Evolutionary conservation across 2,888 invertebrate species (phyloP), one percentile per base, ranked within the genome.

Genomic region (Coenonympha arcania): DNA sequence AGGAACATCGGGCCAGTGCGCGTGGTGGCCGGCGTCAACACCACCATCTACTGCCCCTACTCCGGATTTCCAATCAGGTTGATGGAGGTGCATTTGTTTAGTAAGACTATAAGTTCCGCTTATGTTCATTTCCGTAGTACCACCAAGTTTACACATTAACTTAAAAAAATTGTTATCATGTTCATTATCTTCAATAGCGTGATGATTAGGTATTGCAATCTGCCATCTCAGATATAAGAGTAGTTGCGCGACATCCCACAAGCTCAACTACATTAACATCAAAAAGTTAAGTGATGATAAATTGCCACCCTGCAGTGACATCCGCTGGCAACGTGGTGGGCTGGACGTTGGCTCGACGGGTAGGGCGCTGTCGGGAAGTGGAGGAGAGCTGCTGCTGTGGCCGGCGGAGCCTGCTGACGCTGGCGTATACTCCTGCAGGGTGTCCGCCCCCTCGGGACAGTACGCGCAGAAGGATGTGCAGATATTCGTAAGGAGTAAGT

Each of bases 21-120:
- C 60, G 94, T 92, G 37, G 93, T 95, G 43, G 94, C 94, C 30
- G 93, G 93, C 40, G 88, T 90, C 64, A 91, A 92, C 78, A 89
- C 93, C 54, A 90, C 90, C 63, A 87, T 95, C 69, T 89, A 90
- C 71, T 95, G 95, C 78, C 94, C 94, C 57, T 95, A 93, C 79
- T 92, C 94, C 50, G 95, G 95, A 68, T 94, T 93, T 87, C 95
- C 95, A 64, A 91, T 95, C 77, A 87, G 86, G 87, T 87, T 85
- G 85, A 84, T 85, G 84, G 85, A 85, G 85, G 85, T 86, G 85
- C 85, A 85, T 85, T 85, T 85, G 82, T 74, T 79, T 84, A 84
- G 84, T 83, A 77, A 82, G 75, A 76, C 76, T 82, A 83, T 84
- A 79, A 84, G 85, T 85, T 83, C 76, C 76, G 62, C 73, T 78